These are phyloP conservation scores for Elaphurus davidianus DNA, from an alignment of 2,113 vertebrate genomes.

Conservation along the genomic window DNA sequence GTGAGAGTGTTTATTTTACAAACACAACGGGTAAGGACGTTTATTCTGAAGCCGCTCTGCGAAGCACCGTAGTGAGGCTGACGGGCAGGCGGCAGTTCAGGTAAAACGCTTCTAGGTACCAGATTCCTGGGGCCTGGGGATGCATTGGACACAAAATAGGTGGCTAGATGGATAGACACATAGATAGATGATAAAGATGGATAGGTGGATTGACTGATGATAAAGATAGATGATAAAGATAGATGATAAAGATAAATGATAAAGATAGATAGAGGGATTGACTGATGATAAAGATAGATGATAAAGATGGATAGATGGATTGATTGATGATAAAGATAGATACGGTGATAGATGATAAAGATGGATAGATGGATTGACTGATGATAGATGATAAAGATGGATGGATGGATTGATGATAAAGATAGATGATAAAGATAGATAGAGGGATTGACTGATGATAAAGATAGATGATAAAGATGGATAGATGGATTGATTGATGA, in stretches of 20 bases:
- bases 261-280: neutral
- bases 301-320: no score
- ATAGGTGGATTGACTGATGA: fast-evolving
- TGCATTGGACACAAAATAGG: neutral
- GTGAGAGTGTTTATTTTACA: neutral
- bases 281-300: no score
- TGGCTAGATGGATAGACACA: neutral
- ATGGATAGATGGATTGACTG: no score
- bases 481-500: neutral
- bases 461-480: neutral
- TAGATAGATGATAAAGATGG: fast-evolving
- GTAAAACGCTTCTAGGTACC: fast-evolving
- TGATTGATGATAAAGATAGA: no score
- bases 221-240: neutral
- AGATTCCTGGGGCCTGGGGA: no score
- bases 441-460: fast-evolving
- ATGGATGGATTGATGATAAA: no score
- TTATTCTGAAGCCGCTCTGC: neutral
- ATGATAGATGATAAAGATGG: neutral
- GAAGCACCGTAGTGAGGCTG: fast-evolving
- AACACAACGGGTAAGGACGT: neutral
- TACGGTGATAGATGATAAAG: no score
- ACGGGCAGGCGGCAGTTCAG: neutral
- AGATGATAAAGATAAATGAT: neutral
- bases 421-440: neutral